A percentile compares a stretch with the other conserved stretches of the same genome.
Conservation (phyloP, 2,888 invertebrate genomes). For the Eubasilissa splendida region DNA sequence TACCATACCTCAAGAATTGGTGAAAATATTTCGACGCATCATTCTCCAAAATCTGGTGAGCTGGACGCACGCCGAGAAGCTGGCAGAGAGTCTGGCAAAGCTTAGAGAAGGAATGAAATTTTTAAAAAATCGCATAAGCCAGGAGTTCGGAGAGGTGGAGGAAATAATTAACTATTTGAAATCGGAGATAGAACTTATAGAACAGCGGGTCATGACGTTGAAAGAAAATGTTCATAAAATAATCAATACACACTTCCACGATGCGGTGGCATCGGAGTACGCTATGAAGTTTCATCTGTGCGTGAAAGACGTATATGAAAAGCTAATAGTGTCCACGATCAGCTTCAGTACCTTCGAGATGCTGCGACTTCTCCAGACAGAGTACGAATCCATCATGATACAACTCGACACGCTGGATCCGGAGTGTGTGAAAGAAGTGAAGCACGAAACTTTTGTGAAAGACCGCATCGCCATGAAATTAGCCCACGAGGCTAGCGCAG, state of each 20-base stretch:
- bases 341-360: constrained; percentile 72
- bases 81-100: constrained; percentile 68
- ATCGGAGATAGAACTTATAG: constrained; percentile 65
- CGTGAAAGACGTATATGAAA: constrained; percentile 78
- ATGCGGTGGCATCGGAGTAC: constrained; percentile 71
- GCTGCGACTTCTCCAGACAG: constrained; percentile 74
- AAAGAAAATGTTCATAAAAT: constrained; percentile 72
- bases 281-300: constrained; percentile 74
- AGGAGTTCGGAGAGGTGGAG: constrained; percentile 57
- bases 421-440: constrained; percentile 70
- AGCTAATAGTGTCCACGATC: constrained; percentile 73
- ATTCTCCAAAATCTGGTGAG: constrained; percentile 78
- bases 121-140: constrained; percentile 26
- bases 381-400: constrained; percentile 70
- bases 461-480: constrained; percentile 70
- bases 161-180: constrained; percentile 64
- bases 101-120: constrained; percentile 61
- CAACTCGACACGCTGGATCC: constrained; percentile 73
- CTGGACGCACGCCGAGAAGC: constrained; percentile 74
- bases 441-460: constrained; percentile 70
- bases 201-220: constrained; percentile 70
- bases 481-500: constrained; percentile 73
- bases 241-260: constrained; percentile 73
- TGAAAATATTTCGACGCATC: constrained; percentile 74
- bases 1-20: constrained; percentile 70